phyloP scores from a whole-genome alignment of 2,113 vertebrate species.

The Atractosteus spatula region DNA sequence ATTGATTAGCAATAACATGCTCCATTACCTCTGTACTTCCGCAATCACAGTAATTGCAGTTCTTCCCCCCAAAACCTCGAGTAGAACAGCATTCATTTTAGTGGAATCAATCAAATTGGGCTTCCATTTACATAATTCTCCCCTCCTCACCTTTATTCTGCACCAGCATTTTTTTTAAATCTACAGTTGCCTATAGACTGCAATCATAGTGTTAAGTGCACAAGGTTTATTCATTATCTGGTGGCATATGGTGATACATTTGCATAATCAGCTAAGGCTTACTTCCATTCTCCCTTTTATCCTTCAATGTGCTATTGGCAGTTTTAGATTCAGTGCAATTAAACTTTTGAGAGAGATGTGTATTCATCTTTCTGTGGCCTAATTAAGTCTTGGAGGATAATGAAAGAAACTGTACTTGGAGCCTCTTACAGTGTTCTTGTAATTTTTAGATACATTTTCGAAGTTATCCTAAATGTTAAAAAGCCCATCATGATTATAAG shows the following conservation, averaged over 20 bases:
- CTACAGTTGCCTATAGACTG: slow-evolving; percentile 60
- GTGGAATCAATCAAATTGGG: slow-evolving; percentile 54
- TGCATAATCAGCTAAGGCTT: slow-evolving; percentile 44
- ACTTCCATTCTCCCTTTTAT: slow-evolving; percentile 25
- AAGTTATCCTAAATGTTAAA: slow-evolving; percentile 8
- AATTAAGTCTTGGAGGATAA: slow-evolving; percentile 29
- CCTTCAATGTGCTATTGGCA: slow-evolving; percentile 22
- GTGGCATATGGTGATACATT: slow-evolving; percentile 45
- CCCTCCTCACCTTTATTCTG: slow-evolving; percentile 43
- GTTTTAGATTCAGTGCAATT: slow-evolving; percentile 22
- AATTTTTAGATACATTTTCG: slow-evolving; percentile 18
- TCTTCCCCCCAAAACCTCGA: slow-evolving; percentile 41
- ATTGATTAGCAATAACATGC: slow-evolving; percentile 59
- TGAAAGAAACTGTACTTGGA: slow-evolving; percentile 29
- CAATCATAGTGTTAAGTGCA: slow-evolving; percentile 64
- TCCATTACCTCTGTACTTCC: slow-evolving; percentile 62
- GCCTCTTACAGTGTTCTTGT: slow-evolving; percentile 16
- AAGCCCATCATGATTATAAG: slow-evolving; percentile 19
- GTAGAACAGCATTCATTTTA: slow-evolving; percentile 49
- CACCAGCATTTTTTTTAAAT: slow-evolving; percentile 52
- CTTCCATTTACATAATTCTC: slow-evolving; percentile 51
- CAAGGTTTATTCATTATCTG: slow-evolving; percentile 52
- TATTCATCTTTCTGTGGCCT: slow-evolving; percentile 25
- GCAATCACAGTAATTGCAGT: slow-evolving; percentile 61
- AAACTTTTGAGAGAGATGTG: slow-evolving; percentile 27